A percentile compares a stretch with the other conserved stretches of the same genome.
These are phyloP conservation scores for Reticulitermes speratus DNA, from an alignment of 1,140 invertebrate genomes.

Conservation along the genomic window DNA sequence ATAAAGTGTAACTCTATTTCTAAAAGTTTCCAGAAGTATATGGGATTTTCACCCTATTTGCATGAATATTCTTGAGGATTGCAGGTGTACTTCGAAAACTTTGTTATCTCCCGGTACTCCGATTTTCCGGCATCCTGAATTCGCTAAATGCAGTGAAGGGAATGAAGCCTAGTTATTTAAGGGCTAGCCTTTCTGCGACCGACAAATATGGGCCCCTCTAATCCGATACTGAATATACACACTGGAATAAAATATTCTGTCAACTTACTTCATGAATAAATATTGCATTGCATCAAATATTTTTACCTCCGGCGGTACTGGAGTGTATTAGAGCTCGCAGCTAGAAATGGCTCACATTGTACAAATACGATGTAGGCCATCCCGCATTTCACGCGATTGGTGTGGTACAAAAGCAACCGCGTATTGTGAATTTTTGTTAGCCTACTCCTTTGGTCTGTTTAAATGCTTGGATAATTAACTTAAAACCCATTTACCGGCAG, in stretches of 20 bases:
- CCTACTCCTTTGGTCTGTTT: no score
- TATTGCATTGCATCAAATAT: background rate
- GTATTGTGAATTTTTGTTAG: no score
- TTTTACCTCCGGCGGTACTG: background rate
- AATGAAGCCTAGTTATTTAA: background rate
- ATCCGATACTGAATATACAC: background rate
- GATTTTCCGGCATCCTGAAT: background rate
- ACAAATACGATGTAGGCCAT: no score
- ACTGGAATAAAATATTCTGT: constrained; percentile 14
- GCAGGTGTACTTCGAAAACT: background rate
- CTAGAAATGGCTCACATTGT: no score
- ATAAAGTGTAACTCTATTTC: background rate
- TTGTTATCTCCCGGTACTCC: background rate
- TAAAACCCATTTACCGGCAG: no score
- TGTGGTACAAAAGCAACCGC: no score
- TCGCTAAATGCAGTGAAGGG: background rate
- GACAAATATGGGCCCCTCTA: background rate
- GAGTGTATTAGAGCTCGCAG: background rate
- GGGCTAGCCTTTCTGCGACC: background rate
- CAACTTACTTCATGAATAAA: background rate
- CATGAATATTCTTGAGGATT: background rate
- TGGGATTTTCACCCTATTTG: background rate
- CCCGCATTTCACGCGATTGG: no score
- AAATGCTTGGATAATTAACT: no score
- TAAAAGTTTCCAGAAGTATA: background rate